These are phyloP conservation scores for Amitus sp. DNA, from an alignment of 2,888 invertebrate species.

Conservation along the genomic window DNA sequence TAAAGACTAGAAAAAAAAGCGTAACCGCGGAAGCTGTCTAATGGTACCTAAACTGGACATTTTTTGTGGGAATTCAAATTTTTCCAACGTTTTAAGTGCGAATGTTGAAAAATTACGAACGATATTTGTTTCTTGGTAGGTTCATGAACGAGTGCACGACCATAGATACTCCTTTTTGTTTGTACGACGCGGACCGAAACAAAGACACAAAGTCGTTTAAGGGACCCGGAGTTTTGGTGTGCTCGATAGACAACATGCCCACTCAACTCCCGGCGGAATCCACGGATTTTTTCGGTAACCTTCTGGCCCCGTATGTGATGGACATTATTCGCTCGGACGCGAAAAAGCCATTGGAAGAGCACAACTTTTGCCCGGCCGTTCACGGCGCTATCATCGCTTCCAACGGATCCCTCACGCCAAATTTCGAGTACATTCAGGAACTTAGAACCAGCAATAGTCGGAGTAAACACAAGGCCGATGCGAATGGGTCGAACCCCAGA, in stretches of 20 bases:
- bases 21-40: too few species aligned
- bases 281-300: conserved; percentile 96
- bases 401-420: conserved; percentile 90
- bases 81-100: too few species aligned
- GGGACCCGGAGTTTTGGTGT: conserved; percentile 97
- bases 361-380: conserved; percentile 78
- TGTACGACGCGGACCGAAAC: conserved; percentile 99
- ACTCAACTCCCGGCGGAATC: conserved; percentile 97
- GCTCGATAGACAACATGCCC: conserved; percentile 99
- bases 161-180: conserved; percentile 98
- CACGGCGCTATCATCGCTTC: conserved; percentile 93
- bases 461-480: conserved; percentile 78
- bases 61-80: too few species aligned
- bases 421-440: conserved; percentile 95
- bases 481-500: conserved; percentile 65
- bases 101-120: too few species aligned
- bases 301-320: conserved; percentile 86
- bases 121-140: conserved; percentile 44
- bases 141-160: conserved; percentile 99
- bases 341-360: conserved; percentile 79
- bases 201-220: conserved; percentile 96
- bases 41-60: too few species aligned
- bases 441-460: conserved; percentile 76
- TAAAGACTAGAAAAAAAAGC: too few species aligned
- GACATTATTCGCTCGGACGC: conserved; percentile 92